Evolutionary conservation across 2,113 vertebrate species (phyloP).

Genomic region (Phalacrocorax pelagicus): DNA sequence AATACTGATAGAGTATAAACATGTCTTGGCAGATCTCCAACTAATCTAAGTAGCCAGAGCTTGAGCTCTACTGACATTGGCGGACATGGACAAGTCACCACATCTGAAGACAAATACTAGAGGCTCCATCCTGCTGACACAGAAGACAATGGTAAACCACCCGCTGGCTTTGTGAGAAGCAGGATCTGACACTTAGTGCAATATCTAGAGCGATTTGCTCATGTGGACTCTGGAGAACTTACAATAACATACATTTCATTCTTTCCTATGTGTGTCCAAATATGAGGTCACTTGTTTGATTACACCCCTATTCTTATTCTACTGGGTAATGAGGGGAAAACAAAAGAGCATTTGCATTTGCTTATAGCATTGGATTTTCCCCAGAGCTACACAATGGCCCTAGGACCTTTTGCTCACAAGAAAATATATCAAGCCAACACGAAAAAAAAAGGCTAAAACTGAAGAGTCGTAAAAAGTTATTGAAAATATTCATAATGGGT

Average conservation of each 20-base stretch:
- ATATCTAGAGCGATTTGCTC: slow-evolving; percentile 2
- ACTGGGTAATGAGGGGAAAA: neutral
- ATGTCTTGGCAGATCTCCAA: neutral
- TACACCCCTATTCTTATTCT: slow-evolving; percentile 33
- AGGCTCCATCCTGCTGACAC: slow-evolving; percentile 3
- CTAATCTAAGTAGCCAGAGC: neutral
- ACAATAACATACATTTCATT: slow-evolving; percentile 18
- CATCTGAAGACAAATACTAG: neutral
- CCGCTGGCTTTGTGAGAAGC: neutral
- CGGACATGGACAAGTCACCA: neutral
- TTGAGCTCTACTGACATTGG: neutral
- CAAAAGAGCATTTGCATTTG: slow-evolving; percentile 34
- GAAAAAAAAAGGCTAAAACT: neutral
- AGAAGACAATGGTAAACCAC: slow-evolving; percentile 32
- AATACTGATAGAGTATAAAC: neutral
- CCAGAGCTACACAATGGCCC: slow-evolving; percentile 4
- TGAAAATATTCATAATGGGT: slow-evolving; percentile 40
- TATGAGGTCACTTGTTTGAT: slow-evolving; percentile 44
- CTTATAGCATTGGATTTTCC: slow-evolving; percentile 28
- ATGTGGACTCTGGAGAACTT: neutral
- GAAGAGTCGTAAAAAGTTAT: slow-evolving; percentile 52
- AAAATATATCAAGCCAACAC: slow-evolving; percentile 34
- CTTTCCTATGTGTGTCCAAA: slow-evolving; percentile 12
- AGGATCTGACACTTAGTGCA: slow-evolving; percentile 7
- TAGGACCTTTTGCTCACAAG: slow-evolving; percentile 45